A percentile compares a stretch with the other conserved stretches of the same genome.
phyloP scores from a whole-genome alignment of 2,888 invertebrate genomes.

The Acholoe squamosa region DNA sequence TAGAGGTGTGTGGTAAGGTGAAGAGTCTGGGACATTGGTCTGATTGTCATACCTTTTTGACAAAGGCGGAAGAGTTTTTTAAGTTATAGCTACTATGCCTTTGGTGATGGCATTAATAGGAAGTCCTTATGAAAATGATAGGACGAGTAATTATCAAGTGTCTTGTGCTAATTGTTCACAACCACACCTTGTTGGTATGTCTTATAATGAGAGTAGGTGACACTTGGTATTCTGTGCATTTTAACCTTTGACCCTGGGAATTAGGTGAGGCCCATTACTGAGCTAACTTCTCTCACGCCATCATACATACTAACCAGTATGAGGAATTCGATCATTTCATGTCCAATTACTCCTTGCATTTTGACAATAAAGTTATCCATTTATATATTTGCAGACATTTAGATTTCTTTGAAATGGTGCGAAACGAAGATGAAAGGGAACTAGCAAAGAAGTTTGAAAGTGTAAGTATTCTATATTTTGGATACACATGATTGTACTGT shows the following conservation, averaged over 20 bases:
- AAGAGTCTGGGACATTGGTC: not conserved
- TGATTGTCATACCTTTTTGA: not conserved
- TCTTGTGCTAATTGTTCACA: not conserved
- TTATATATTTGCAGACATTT: slow-evolving; percentile 88
- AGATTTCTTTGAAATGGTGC: slow-evolving; percentile 99
- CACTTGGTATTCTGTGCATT: slow-evolving; percentile 22
- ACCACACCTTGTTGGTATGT: not conserved
- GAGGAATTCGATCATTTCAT: too few relatives aligned
- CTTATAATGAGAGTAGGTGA: not conserved
- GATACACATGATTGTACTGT: too few relatives aligned
- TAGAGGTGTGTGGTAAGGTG: not conserved
- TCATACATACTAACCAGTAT: too few relatives aligned
- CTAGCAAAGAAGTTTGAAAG: slow-evolving; percentile 94
- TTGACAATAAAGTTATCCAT: not conserved
- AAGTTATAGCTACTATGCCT: too few relatives aligned
- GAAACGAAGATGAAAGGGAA: slow-evolving; percentile 97
- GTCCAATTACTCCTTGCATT: too few relatives aligned
- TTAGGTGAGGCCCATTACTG: not conserved
- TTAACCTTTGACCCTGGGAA: not conserved
- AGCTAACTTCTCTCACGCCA: not conserved
- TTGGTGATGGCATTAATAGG: not conserved
- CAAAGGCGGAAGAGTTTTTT: not conserved
- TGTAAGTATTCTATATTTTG: slow-evolving; percentile 81
- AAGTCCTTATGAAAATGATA: not conserved
- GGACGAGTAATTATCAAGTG: not conserved